Conservation (phyloP, 2,797 vertebrate genomes). For the Gallinago solitaria region DNA sequence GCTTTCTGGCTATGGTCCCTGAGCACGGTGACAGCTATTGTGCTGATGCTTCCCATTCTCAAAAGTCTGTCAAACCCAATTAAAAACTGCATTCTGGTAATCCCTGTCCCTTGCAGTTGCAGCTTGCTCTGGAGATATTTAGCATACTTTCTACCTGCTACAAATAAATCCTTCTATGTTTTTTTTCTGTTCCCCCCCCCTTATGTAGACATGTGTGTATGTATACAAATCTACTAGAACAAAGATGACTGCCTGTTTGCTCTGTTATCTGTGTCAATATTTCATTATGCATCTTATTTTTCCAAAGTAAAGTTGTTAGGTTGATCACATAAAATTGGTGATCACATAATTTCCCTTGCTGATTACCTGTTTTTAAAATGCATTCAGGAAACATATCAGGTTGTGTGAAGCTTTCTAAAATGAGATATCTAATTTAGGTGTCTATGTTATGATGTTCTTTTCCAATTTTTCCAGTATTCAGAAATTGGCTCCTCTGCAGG, state of each 20-base stretch:
- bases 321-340: neutral
- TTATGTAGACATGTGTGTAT: neutral
- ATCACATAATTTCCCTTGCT: neutral
- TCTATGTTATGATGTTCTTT: neutral
- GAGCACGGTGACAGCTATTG: neutral
- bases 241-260: neutral
- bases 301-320: neutral
- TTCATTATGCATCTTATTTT: neutral
- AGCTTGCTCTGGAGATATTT: neutral
- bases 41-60: neutral
- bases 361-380: neutral
- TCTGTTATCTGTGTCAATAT: neutral
- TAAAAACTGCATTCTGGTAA: slow-evolving; percentile 18
- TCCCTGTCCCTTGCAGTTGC: neutral
- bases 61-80: slow-evolving; percentile 15
- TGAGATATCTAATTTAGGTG: neutral
- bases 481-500: neutral
- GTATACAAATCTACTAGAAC: neutral
- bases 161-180: slow-evolving; percentile 4
- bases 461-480: neutral
- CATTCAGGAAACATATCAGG: neutral
- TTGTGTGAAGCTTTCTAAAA: neutral
- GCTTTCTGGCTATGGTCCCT: neutral
- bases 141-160: neutral
- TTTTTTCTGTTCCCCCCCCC: neutral